Evolutionary conservation across 2,888 invertebrate genomes (phyloP).

Genomic region (Drosophila infuscata): DNA sequence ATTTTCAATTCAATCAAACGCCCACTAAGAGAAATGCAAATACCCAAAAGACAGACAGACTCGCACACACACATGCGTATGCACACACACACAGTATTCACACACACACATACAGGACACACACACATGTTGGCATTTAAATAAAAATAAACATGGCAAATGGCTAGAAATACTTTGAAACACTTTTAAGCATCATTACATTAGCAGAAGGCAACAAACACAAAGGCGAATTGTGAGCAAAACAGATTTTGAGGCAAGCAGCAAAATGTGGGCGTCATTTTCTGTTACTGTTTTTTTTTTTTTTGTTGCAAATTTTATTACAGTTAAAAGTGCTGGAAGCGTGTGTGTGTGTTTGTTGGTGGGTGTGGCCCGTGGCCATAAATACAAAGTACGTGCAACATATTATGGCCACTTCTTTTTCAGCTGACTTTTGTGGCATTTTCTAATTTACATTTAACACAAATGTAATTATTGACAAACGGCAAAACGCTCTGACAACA

Average conservation of each 20-base stretch:
- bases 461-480: constrained; percentile 76
- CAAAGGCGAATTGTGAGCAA: constrained; percentile 42
- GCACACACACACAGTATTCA: constrained; percentile 4
- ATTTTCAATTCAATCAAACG: constrained; percentile 80
- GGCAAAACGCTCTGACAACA: constrained; percentile 59
- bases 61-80: constrained; percentile 13
- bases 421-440: constrained; percentile 55
- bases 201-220: constrained; percentile 57
- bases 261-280: constrained; percentile 45
- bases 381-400: constrained; percentile 31
- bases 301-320: constrained; percentile 43
- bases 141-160: constrained; percentile 80
- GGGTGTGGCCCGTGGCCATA: constrained; percentile 50
- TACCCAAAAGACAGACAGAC: constrained; percentile 37
- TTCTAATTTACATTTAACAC: constrained; percentile 79
- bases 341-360: constrained; percentile 9
- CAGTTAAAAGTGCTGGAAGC: constrained; percentile 17
- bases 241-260: constrained; percentile 39
- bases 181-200: constrained; percentile 82
- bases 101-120: not conserved
- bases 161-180: constrained; percentile 76
- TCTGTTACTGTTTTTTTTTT: not conserved
- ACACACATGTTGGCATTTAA: constrained; percentile 74
- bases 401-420: constrained; percentile 54
- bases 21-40: constrained; percentile 68